A percentile compares a stretch with the other conserved stretches of the same genome.
Evolutionary conservation across 2,113 vertebrate genomes (phyloP).

Genomic region (Andinoacara biseriatus): DNA sequence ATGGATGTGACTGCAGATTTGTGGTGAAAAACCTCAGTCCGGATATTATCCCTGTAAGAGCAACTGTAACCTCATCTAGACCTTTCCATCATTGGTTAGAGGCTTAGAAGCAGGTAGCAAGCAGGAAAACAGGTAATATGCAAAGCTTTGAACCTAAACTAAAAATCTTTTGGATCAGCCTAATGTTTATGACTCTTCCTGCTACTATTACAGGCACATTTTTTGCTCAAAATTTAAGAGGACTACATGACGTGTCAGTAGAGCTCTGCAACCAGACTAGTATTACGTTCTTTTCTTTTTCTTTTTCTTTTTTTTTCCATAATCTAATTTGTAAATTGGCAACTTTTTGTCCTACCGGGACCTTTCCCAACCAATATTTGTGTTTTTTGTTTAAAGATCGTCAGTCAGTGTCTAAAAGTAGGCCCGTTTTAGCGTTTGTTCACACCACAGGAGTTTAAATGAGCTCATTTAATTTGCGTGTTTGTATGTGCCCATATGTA

Average conservation of each 20-base stretch:
- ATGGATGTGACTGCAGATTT: not conserved
- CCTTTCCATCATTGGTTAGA: not conserved
- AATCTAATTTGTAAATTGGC: slow-evolving; percentile 7
- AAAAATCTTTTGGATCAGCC: not conserved
- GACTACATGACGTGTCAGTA: not conserved
- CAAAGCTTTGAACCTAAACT: not conserved
- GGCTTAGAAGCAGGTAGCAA: not conserved
- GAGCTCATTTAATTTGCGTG: slow-evolving; percentile 64
- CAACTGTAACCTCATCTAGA: not conserved
- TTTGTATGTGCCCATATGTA: slow-evolving; percentile 64
- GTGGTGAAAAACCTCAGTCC: not conserved
- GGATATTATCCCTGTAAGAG: not conserved
- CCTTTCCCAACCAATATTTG: not conserved
- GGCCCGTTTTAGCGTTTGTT: slow-evolving; percentile 33
- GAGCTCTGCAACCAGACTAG: not conserved
- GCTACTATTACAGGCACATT: not conserved
- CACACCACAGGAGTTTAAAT: slow-evolving; percentile 54
- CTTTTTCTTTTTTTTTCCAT: not conserved
- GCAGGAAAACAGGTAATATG: not conserved
- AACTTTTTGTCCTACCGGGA: not conserved
- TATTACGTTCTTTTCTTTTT: not conserved
- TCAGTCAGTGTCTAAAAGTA: slow-evolving; percentile 45
- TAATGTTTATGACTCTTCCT: not conserved
- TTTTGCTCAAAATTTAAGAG: not conserved
- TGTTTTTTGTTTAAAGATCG: slow-evolving; percentile 7